These are phyloP conservation scores for Tenrec ecaudatus DNA, from an alignment of 2,113 vertebrate genomes.

Conservation along the genomic window DNA sequence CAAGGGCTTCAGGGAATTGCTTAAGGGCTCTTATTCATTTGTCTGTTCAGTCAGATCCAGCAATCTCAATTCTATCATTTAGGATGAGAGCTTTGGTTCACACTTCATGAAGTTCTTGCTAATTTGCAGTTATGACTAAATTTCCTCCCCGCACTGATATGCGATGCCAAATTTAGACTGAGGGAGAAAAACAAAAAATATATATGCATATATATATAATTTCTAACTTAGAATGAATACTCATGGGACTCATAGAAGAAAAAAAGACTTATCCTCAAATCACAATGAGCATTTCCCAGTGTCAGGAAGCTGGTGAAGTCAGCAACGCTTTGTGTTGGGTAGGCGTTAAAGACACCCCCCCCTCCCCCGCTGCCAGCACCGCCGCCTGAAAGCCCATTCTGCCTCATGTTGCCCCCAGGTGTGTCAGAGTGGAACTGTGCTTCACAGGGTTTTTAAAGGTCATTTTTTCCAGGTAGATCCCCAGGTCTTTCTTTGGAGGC, in stretches of 20 bases:
- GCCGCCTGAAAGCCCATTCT: not conserved
- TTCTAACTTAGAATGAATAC: not conserved
- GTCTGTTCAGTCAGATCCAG: not conserved
- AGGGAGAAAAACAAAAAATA: not conserved
- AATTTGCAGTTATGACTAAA: not conserved
- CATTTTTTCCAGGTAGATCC: not conserved
- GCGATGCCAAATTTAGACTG: not conserved
- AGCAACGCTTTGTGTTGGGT: not conserved
- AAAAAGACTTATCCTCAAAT: not conserved
- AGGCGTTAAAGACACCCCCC: not conserved
- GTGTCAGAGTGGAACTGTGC: not conserved
- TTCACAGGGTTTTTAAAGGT: not conserved
- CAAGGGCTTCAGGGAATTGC: not conserved
- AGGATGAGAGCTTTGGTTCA: not conserved
- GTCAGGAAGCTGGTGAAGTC: not conserved
- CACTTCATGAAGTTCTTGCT: not conserved
- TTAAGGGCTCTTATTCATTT: not conserved
- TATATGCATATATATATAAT: not conserved
- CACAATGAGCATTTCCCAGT: not conserved
- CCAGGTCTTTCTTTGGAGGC: not conserved
- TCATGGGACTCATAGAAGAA: not conserved
- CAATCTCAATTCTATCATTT: not conserved
- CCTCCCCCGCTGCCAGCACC: not conserved
- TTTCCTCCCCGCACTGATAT: conserved; percentile 22
- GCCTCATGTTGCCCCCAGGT: not conserved